phyloP scores from a whole-genome alignment of 2,113 vertebrate genomes.

The Tyrannus savana region DNA sequence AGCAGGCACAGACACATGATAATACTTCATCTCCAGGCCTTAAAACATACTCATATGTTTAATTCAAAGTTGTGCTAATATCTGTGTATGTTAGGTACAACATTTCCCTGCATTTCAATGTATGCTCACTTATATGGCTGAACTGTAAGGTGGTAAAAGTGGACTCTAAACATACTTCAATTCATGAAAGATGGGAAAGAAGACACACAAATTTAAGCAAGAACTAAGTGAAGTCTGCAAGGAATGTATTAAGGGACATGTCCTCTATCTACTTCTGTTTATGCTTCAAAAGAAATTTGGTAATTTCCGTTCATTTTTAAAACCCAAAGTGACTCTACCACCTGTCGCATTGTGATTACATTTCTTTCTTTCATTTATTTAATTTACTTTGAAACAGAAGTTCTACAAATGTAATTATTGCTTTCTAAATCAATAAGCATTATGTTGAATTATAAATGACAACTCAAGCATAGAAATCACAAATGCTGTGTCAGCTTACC shows the following conservation, averaged over 20 bases:
- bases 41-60: background rate
- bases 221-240: background rate
- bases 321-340: background rate
- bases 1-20: background rate
- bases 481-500: conserved; percentile 23
- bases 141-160: background rate
- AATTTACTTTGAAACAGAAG: conserved; percentile 19
- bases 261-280: background rate
- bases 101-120: background rate
- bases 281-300: background rate
- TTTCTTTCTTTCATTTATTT: conserved; percentile 33
- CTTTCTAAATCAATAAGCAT: conserved; percentile 37
- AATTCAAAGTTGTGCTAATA: background rate
- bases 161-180: background rate
- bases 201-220: background rate
- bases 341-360: background rate
- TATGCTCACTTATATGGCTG: background rate
- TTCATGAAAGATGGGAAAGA: background rate
- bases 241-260: background rate
- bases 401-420: conserved; percentile 44
- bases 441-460: conserved; percentile 48
- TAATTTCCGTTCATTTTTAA: background rate
- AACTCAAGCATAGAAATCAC: background rate
- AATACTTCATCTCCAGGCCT: background rate
- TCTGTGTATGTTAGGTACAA: background rate